Evolutionary conservation across 2,797 vertebrate species (phyloP), one percentile per base, ranked within the genome.

Genomic region (Falco naumanni): DNA sequence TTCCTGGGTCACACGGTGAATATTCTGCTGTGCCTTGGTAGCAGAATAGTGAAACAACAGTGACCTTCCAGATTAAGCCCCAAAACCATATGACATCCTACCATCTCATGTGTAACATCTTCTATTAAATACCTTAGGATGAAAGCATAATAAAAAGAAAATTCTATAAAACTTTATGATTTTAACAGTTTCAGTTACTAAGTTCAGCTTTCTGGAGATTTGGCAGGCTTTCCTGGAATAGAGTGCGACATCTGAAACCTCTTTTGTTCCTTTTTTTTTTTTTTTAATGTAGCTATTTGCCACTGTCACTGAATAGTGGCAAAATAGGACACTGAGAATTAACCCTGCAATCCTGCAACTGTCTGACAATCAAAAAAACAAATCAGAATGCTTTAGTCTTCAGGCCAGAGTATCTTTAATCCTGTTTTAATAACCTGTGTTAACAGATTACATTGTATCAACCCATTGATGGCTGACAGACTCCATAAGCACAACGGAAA

Each of bases 161-260:
- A 93, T 90, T 95, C 95, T 88, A 56, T 87, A 87, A 94, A 96
- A 93, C 37, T 83, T 95, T 90, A 94, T 26, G 60, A 90, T 94
- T 96, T 96, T 88, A 96, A 95, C 88, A 93, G 88, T 72, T 95
- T 95, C 69, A 90, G 92, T 94, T 79, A 69, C 59, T 75, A 90
- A 84, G 86, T 80, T 95, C 56, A 75, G 59, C 77, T 93, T 95
- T 95, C n/a, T 81, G 53, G 84, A 78, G 89, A 81, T 61, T 92
- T 95, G 88, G 89, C 89, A 90, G 91, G 34, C 56, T 92, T 92
- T 96, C 84, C 89, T 84, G 72, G 83, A 95, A 96, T 33, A 65
- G 85, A 45, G 82, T 69, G 45, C 28, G 69, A 82, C 65, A 95
- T 86, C 84, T 83, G 91, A 97, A 95, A 97, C 63, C n/a, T 86